Evolutionary conservation across 2,797 vertebrate species (phyloP).

Genomic region (Poeciliopsis turneri): DNA sequence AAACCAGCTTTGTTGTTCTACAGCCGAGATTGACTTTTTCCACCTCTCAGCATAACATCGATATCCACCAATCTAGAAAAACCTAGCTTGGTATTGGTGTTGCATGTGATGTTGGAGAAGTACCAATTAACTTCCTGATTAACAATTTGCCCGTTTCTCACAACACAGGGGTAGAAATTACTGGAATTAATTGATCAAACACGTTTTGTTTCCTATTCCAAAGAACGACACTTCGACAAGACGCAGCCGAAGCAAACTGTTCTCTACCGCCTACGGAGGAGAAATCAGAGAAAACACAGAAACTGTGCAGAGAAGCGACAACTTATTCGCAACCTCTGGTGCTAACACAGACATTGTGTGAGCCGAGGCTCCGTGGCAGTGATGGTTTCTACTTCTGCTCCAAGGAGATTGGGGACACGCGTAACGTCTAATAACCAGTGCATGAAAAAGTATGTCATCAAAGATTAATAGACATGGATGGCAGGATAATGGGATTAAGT

Average conservation of each 20-base stretch:
- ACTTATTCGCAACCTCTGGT: neutral
- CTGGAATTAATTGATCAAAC: neutral
- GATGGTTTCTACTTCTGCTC: neutral
- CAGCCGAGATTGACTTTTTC: no score
- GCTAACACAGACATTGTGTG: neutral
- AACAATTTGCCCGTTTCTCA: neutral
- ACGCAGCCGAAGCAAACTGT: neutral
- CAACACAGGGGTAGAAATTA: neutral
- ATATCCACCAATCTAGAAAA: neutral
- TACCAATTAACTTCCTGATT: neutral
- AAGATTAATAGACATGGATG: neutral
- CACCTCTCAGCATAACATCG: no score
- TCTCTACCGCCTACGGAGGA: neutral
- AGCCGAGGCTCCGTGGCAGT: neutral
- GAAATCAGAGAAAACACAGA: neutral
- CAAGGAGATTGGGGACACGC: neutral
- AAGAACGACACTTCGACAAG: neutral
- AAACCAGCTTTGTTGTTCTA: no score
- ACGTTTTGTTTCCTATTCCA: neutral
- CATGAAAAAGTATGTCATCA: neutral
- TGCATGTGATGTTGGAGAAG: no score
- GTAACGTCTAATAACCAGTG: neutral
- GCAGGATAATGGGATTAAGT: constrained; percentile 5
- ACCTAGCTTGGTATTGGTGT: neutral
- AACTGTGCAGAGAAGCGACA: neutral